These are phyloP conservation scores for Nothocercus julius DNA, from an alignment of 2,113 vertebrate genomes.

Conservation along the genomic window DNA sequence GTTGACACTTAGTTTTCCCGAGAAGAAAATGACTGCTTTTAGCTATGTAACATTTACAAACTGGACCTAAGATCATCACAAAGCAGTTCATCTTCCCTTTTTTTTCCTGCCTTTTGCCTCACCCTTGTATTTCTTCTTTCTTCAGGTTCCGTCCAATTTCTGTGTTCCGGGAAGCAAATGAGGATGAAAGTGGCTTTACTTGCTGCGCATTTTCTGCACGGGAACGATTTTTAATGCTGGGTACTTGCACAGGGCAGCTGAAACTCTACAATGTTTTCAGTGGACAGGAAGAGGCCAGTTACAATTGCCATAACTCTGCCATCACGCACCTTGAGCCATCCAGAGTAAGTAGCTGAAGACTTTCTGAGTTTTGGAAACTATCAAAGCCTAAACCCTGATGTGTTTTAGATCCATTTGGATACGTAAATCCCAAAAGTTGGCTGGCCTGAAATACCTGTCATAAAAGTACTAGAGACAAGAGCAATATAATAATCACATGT, in stretches of 20 bases:
- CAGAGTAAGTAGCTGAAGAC: slow-evolving; percentile 78
- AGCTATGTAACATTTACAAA: background rate
- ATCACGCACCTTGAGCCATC: slow-evolving; percentile 98
- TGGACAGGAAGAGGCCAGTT: slow-evolving; percentile 97
- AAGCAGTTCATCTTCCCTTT: background rate
- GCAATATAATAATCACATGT: background rate
- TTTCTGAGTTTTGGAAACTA: background rate
- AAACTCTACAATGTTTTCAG: slow-evolving; percentile 99
- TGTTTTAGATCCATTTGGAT: background rate
- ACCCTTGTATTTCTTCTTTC: background rate
- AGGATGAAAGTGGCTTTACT: slow-evolving; percentile 97
- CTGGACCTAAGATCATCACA: background rate
- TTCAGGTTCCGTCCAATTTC: slow-evolving; percentile 96
- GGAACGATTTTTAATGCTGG: slow-evolving; percentile 96
- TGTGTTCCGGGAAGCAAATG: slow-evolving; percentile 96
- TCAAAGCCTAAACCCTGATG: background rate
- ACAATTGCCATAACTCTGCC: slow-evolving; percentile 96
- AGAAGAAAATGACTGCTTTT: background rate
- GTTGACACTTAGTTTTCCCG: background rate
- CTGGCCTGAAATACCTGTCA: background rate
- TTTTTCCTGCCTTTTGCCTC: background rate
- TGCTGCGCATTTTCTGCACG: slow-evolving; percentile 98
- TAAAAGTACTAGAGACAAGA: background rate
- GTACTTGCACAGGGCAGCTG: slow-evolving; percentile 94
- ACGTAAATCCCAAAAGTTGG: background rate